Base-by-base conservation (phyloP, 2,113 vertebrate species). In the Glaucomys volans region DNA sequence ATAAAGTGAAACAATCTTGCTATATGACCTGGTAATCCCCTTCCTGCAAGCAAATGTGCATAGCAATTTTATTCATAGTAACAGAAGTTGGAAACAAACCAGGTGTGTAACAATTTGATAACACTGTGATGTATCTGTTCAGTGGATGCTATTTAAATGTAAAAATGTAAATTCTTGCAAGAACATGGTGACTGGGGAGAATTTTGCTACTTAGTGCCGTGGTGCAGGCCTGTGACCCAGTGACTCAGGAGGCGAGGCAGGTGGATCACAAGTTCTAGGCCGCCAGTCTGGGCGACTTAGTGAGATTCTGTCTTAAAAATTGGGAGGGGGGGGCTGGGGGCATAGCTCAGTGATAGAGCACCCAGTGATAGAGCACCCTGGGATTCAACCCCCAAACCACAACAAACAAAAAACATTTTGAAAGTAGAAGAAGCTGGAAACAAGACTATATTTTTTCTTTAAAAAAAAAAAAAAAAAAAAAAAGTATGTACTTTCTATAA, bases 61-160 rank as follows among this genome's bases (percentile, higher is more conserved):
- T 16, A 72, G 50, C 54, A 91, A 9, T 42, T 89, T 87, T 84
- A 47, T 91, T 96, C 40, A 54, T 62, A 62, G 86, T 22, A 94
- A 52, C 35, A 54, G 26, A 74, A 91, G 24, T 69, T 87, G 71
- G 69, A 77, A 95, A 59, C 20, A 87, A 47, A 54, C 47, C 40
- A n/a, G 40, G 18, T 95, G 67, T 44, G 44, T 54, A 92, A 16
- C 42, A 81, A 18, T 50, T n/a, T 74, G 77, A 62, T 71, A 20
- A 88, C 37, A 47, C 37, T 67, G 52, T 95, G 66, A 14, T 22
- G 5, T 14, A 59, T 44, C 11, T 86, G 14, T 37, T 87, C 20
- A 84, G 4, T 81, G 67, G 42, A 81, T 74, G 47, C 35, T 40
- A 74, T 76, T 72, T 67, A 62, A 20, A 35, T 84, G 50, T 86